Conservation (phyloP, 2,113 vertebrate species). For the Macquaria australasica region DNA sequence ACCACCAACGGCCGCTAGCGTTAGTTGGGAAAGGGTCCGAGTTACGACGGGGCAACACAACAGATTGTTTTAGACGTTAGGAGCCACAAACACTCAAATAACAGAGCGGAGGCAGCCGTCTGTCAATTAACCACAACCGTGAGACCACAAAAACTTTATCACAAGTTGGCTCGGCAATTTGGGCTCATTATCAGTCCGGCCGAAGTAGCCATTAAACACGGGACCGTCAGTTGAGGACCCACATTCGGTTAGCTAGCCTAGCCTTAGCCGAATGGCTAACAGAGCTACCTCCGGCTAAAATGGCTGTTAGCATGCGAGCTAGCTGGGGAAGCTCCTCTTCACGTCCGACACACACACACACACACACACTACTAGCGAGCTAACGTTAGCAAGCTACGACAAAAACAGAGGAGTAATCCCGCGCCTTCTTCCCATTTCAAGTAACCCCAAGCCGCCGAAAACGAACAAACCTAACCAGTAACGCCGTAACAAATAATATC, state of each 20-base stretch:
- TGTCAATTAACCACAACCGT: slow-evolving; percentile 3
- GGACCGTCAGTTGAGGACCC: slow-evolving; percentile 56
- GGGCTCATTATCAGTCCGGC: slow-evolving; percentile 15
- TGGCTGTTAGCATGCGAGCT: slow-evolving; percentile 75
- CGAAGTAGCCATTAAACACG: slow-evolving; percentile 64
- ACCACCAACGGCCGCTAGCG: slow-evolving; percentile 18
- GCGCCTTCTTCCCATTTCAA: slow-evolving; percentile 25
- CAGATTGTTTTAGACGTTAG: slow-evolving; percentile 42
- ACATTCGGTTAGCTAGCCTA: slow-evolving; percentile 51
- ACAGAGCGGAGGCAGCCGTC: background rate
- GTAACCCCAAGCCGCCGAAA: slow-evolving; percentile 29
- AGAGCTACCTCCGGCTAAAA: slow-evolving; percentile 75
- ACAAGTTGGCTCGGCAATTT: slow-evolving; percentile 37
- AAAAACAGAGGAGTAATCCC: slow-evolving; percentile 79
- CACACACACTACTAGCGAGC: slow-evolving; percentile 73
- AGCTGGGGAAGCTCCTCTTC: slow-evolving; percentile 66
- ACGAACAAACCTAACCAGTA: slow-evolving; percentile 34
- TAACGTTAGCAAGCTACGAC: slow-evolving; percentile 81
- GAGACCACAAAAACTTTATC: slow-evolving; percentile 48
- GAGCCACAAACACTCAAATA: slow-evolving; percentile 33
- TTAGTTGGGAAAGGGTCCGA: slow-evolving; percentile 39
- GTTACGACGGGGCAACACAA: slow-evolving; percentile 68
- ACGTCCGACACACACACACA: slow-evolving; percentile 80
- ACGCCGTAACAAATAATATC: slow-evolving; percentile 13
- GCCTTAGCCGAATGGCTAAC: slow-evolving; percentile 67